Evolutionary conservation across 2,888 invertebrate species (phyloP).

Genomic region (Maniola hyperantus): DNA sequence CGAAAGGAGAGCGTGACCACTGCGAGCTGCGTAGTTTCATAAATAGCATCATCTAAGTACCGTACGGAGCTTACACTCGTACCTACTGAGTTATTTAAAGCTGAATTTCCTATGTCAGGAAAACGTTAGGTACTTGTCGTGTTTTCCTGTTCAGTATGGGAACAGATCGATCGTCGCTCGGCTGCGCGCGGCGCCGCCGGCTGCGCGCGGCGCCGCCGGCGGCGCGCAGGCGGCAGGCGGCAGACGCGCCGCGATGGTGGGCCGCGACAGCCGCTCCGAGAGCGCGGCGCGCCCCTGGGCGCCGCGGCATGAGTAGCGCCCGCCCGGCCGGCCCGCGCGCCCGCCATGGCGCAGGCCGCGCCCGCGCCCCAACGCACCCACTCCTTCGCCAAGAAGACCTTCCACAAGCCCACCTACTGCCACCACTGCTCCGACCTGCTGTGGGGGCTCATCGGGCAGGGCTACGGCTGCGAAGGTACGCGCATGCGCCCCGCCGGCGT

Average conservation of each 20-base stretch:
- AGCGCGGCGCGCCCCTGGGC: constrained; percentile 83
- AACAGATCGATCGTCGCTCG: constrained; percentile 21
- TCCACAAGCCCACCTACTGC: constrained; percentile 99
- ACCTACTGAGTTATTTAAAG: no score
- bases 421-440: constrained; percentile 99
- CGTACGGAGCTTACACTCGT: no score
- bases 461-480: constrained; percentile 99
- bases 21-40: no score
- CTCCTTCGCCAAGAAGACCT: constrained; percentile 99
- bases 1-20: no score
- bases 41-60: no score
- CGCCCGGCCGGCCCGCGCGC: constrained; percentile 80
- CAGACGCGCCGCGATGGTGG: constrained; percentile 73
- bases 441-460: constrained; percentile 99
- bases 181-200: constrained; percentile 41
- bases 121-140: background rate
- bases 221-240: constrained; percentile 59
- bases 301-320: constrained; percentile 82
- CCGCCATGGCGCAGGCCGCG: constrained; percentile 83
- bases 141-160: background rate
- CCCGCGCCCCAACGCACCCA: constrained; percentile 88
- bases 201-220: no score
- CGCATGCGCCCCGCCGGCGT: constrained; percentile 75
- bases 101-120: background rate
- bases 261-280: constrained; percentile 81